These are phyloP conservation scores for Hemichromis elongatus DNA, from an alignment of 2,113 vertebrate species.

Conservation along the genomic window DNA sequence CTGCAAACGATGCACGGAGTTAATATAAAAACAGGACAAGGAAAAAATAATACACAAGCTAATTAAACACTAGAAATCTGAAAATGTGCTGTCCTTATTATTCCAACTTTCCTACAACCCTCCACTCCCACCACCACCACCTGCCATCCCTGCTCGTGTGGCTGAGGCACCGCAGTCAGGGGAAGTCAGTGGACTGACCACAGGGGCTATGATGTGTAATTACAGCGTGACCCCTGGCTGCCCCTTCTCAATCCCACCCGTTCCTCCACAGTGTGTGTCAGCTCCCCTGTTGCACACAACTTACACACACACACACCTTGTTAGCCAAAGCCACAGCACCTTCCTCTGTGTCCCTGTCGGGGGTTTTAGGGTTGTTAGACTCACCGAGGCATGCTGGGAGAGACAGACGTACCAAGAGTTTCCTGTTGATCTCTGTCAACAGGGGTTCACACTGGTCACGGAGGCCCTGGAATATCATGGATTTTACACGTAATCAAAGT, in stretches of 20 bases:
- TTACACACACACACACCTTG: slow-evolving; percentile 36
- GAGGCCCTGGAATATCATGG: slow-evolving; percentile 33
- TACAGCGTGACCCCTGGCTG: slow-evolving; percentile 60
- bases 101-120: neutral
- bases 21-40: neutral
- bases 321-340: slow-evolving; percentile 46
- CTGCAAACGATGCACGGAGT: neutral
- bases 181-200: slow-evolving; percentile 47
- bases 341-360: slow-evolving; percentile 26
- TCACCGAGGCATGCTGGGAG: slow-evolving; percentile 39
- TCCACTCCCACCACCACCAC: neutral
- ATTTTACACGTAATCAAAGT: slow-evolving; percentile 3
- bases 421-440: slow-evolving; percentile 52
- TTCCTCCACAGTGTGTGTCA: slow-evolving; percentile 26
- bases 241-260: slow-evolving; percentile 9
- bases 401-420: slow-evolving; percentile 19
- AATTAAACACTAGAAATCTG: neutral
- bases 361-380: slow-evolving; percentile 30
- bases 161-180: neutral
- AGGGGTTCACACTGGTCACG: neutral
- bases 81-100: neutral
- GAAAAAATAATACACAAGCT: neutral
- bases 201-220: slow-evolving; percentile 67
- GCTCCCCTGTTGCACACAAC: slow-evolving; percentile 20
- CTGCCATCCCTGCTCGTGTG: slow-evolving; percentile 12